Evolutionary conservation across 2,888 invertebrate species (phyloP), one percentile per base, ranked within the genome.

Genomic region (Yponomeuta evonymella): DNA sequence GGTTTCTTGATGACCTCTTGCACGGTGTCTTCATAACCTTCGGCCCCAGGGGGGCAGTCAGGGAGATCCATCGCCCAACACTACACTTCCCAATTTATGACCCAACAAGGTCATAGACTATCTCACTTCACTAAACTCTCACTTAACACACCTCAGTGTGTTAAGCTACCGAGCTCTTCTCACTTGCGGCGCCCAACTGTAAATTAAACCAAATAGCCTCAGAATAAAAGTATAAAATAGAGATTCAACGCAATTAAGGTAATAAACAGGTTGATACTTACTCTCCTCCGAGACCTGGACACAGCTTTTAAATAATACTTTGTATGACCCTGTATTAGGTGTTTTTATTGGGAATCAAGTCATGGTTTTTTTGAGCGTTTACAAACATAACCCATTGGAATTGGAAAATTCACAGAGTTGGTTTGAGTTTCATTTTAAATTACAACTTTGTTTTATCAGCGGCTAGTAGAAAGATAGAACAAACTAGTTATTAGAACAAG

Each of bases 81-180:
- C 90, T 87, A 89, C 90, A 91, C 90, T 89, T 81, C 79, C 77
- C 79, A 82, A 87, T 89, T 86, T 89, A 89, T 89, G 89, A 84
- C 83, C 87, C 73, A 77, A 81, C 75, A 80, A 76, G 81, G 83
- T 83, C 87, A 88, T 88, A 87, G 86, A 87, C 86, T 80, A 72
- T 79, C 75, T 81, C 75, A 79, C 80, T 82, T 81, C 77, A 75
- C 70, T 71, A 71, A 67, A 70, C 72, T 70, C 66, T 72, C 75
- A 75, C 66, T 67, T 69, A 67, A 70, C 70, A 70, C 63, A 70
- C 63, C n/a, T 33, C 62, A 63, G 63, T 70, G 63, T 70, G 70
- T 70, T 70, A 70, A 70, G 70, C 33, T 36, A 70, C 23, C 62
- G 73, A 79, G 81, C 84, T 84, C 81, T 76, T 48, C 76, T 29